Conservation (phyloP, 2,888 invertebrate genomes). For the Aporophyla nigra region DNA sequence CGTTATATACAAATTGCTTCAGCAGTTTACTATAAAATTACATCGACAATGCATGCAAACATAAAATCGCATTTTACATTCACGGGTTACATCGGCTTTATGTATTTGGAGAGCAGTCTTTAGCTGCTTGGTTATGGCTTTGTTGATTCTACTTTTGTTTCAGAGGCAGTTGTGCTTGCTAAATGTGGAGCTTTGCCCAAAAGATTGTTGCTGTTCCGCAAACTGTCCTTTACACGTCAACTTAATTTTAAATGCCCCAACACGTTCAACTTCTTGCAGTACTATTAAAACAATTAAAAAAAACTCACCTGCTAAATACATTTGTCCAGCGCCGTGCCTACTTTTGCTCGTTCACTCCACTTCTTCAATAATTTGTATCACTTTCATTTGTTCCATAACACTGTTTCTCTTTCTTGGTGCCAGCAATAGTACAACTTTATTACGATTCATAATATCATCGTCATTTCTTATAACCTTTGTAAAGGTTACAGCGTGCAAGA, state of each 20-base stretch:
- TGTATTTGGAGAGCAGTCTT: background rate
- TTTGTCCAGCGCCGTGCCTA: conserved; percentile 64
- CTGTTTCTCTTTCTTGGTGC: conserved; percentile 65
- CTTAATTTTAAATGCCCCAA: background rate
- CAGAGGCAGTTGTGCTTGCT: background rate
- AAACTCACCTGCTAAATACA: conserved; percentile 71
- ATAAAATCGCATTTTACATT: conserved; percentile 30
- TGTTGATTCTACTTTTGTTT: background rate
- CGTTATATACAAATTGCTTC: conserved; percentile 39
- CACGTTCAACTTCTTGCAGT: background rate
- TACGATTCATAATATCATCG: conserved; percentile 69
- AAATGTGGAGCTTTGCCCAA: background rate
- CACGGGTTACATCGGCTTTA: background rate
- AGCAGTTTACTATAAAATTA: conserved; percentile 22
- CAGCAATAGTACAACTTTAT: conserved; percentile 72
- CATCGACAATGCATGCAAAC: conserved; percentile 26
- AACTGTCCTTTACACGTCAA: background rate
- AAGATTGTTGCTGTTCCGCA: too few species aligned
- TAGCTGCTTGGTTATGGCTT: too few species aligned
- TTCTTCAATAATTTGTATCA: conserved; percentile 68
- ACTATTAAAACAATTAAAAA: background rate
- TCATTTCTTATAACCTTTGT: conserved; percentile 77
- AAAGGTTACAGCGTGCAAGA: conserved; percentile 77
- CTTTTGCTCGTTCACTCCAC: conserved; percentile 61
- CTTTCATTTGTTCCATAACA: conserved; percentile 70